Base-by-base conservation (phyloP, 2,888 invertebrate genomes). In the Nysson spinosus region DNA sequence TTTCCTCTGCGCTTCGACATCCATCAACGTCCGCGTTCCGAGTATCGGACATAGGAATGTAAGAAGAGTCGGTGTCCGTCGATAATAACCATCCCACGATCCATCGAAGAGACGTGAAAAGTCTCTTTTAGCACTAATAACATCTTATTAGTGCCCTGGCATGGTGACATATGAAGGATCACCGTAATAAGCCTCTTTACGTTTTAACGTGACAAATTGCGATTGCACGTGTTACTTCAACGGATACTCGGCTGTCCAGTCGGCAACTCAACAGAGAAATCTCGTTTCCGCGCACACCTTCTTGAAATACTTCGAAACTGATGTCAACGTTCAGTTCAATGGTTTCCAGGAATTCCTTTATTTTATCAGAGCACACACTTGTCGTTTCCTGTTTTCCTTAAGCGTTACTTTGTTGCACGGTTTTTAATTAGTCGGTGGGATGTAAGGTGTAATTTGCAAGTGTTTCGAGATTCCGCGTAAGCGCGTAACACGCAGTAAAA, bases 21-120 rank as follows among this genome's bases (percentile, higher is more conserved):
- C 65, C 54, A 72, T 74, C 74, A 74, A 74, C 56, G 76, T 75
- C 72, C 46, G 28, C 39, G 35, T 39, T n/a, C n/a, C 46, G 54
- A 37, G 39, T 57, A 49, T 64, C 52, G 62, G 30, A 17, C 50
- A 40, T 28, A 35, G 58, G 72, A 75, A 72, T 65, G 58, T 65
- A 64, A 64, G 65, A 72, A 56, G 73, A 75, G 75, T 74, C 65
- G 76, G 64, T 42, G 64, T 56, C 58, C 73, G 69, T 75, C 76
- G 73, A 74, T 74, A 74, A 74, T 75, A 74, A 75, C 64, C 65
- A 50, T 69, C 65, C 72, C 76, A 72, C 76, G 76, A 74, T 74
- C 65, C 72, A n/a, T n/a, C n/a, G 62, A 58, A 65, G 50, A 43
- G 72, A 63, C 73, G 58, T 58, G 65, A 72, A 75, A 74, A 75